Conservation (phyloP, 2,113 vertebrate genomes). For the Neopipo cinnamomea region DNA sequence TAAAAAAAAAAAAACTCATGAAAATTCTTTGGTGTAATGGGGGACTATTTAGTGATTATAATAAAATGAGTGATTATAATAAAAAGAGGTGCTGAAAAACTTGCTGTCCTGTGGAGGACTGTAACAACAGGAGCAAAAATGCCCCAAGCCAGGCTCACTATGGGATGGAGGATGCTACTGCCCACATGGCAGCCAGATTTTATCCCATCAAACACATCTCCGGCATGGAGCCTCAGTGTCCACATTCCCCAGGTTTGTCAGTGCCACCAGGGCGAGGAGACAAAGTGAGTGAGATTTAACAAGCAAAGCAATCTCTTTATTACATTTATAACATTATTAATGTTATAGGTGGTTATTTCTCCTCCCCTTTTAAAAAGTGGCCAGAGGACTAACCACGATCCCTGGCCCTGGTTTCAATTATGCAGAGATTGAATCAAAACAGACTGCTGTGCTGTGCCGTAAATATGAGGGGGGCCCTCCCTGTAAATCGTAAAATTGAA, state of each 20-base stretch:
- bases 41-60: not conserved
- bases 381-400: not conserved
- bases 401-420: slow-evolving; percentile 57
- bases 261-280: not conserved
- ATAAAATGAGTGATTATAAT: not conserved
- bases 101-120: not conserved
- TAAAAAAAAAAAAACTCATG: not conserved
- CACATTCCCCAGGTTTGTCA: not conserved
- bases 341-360: not conserved
- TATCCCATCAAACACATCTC: not conserved
- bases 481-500: slow-evolving; percentile 11
- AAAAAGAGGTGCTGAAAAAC: not conserved
- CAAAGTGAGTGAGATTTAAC: not conserved
- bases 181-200: not conserved
- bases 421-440: not conserved
- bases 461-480: not conserved
- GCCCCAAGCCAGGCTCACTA: fast-evolving
- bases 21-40: not conserved
- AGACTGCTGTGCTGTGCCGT: not conserved
- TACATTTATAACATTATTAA: not conserved
- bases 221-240: not conserved
- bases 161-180: not conserved
- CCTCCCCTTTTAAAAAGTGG: not conserved
- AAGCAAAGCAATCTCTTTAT: not conserved
- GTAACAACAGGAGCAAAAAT: not conserved